Conservation (phyloP, 2,113 vertebrate species). For the Zosterops borbonicus region DNA sequence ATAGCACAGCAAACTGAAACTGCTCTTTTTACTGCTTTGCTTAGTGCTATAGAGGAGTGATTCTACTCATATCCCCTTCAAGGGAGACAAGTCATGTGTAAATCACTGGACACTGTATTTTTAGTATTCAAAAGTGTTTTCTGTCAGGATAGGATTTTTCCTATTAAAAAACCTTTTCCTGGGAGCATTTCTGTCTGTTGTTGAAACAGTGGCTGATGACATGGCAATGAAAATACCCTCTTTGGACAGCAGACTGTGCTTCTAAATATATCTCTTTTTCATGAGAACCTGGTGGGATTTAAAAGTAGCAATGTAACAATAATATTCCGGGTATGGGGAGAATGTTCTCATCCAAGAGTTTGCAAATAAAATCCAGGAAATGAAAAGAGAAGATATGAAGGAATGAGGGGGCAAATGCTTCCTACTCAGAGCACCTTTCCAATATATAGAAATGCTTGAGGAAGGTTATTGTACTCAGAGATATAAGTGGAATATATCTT, state of each 20-base stretch:
- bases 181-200: not conserved
- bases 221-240: not conserved
- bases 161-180: not conserved
- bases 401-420: not conserved
- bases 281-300: not conserved
- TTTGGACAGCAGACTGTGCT: not conserved
- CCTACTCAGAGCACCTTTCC: not conserved
- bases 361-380: slow-evolving; percentile 6
- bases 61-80: not conserved
- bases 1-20: not conserved
- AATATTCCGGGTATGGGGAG: not conserved
- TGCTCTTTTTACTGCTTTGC: not conserved
- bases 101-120: not conserved
- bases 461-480: not conserved
- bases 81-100: not conserved
- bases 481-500: not conserved
- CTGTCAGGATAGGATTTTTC: not conserved
- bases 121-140: not conserved
- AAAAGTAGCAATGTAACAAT: not conserved
- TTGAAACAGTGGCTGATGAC: not conserved
- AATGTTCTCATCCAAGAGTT: not conserved
- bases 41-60: not conserved
- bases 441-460: not conserved
- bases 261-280: not conserved
- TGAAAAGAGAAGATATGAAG: not conserved